These are phyloP conservation scores for Acleris laterana DNA, from an alignment of 2,888 invertebrate genomes.

Conservation along the genomic window DNA sequence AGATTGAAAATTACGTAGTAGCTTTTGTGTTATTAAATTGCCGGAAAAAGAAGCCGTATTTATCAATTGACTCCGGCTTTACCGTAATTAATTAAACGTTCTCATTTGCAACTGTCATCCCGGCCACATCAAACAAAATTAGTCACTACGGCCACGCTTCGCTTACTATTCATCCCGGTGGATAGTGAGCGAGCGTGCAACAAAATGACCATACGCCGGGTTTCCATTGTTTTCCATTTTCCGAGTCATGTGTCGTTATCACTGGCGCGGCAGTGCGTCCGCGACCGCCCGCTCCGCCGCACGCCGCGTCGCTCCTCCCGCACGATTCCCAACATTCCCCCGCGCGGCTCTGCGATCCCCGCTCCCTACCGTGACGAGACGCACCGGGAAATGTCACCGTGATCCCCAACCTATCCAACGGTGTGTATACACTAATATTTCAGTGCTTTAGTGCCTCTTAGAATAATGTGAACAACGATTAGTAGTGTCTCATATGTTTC, in stretches of 20 bases:
- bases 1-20: neutral
- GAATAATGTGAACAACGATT: slow-evolving; percentile 64
- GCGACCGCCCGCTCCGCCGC: slow-evolving; percentile 61
- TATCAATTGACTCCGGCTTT: slow-evolving; percentile 3
- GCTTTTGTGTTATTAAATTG: neutral
- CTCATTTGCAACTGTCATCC: slow-evolving; percentile 23
- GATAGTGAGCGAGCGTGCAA: slow-evolving; percentile 19
- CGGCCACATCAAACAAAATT: slow-evolving; percentile 19
- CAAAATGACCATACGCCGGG: slow-evolving; percentile 45
- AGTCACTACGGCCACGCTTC: slow-evolving; percentile 11
- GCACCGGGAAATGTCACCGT: slow-evolving; percentile 69
- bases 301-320: slow-evolving; percentile 59
- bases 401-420: slow-evolving; percentile 59
- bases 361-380: slow-evolving; percentile 49
- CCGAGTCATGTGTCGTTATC: slow-evolving; percentile 70
- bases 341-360: slow-evolving; percentile 55
- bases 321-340: slow-evolving; percentile 65
- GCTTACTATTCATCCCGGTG: slow-evolving; percentile 14
- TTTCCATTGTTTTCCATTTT: slow-evolving; percentile 79
- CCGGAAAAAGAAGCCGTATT: slow-evolving; percentile 2
- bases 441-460: slow-evolving; percentile 64
- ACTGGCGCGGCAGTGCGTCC: slow-evolving; percentile 68
- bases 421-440: slow-evolving; percentile 65
- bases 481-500: slow-evolving; percentile 53
- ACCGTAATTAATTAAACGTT: slow-evolving; percentile 12